Conservation (phyloP, 2,888 invertebrate species). For the Leptothorax acervorum region DNA sequence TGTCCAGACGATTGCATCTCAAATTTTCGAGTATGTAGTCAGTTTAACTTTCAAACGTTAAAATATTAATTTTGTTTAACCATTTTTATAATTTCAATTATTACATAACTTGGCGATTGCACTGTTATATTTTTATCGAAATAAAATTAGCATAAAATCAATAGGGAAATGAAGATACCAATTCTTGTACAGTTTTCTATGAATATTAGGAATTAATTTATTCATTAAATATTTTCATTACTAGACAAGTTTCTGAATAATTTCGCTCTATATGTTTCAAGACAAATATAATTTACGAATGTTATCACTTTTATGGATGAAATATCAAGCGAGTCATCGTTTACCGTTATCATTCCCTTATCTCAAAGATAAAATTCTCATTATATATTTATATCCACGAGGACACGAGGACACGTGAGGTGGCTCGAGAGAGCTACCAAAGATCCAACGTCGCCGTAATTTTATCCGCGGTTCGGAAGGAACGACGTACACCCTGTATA, state of each 20-base stretch:
- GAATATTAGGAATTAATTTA: background rate
- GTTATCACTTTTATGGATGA: background rate
- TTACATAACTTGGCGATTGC: background rate
- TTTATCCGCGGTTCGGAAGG: conserved; percentile 6
- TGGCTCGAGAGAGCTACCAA: background rate
- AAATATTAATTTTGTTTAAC: background rate
- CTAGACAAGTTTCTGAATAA: background rate
- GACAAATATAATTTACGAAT: conserved; percentile 2
- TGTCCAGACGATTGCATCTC: background rate
- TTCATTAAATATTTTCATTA: background rate
- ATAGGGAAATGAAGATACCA: background rate
- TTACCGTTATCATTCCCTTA: conserved; percentile 1
- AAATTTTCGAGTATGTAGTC: background rate
- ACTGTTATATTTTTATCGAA: conserved; percentile 11
- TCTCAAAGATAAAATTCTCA: conserved; percentile 23
- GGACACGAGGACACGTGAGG: background rate
- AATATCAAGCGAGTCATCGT: conserved; percentile 1
- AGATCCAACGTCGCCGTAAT: background rate
- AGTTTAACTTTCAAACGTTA: conserved; percentile 4
- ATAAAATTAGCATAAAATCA: conserved; percentile 11
- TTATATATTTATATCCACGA: background rate
- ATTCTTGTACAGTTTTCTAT: background rate
- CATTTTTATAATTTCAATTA: background rate
- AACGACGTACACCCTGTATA: conserved; percentile 46
- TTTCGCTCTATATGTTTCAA: background rate